phyloP scores from a whole-genome alignment of 2,888 invertebrate genomes.

The Drosophila hamatofila region DNA sequence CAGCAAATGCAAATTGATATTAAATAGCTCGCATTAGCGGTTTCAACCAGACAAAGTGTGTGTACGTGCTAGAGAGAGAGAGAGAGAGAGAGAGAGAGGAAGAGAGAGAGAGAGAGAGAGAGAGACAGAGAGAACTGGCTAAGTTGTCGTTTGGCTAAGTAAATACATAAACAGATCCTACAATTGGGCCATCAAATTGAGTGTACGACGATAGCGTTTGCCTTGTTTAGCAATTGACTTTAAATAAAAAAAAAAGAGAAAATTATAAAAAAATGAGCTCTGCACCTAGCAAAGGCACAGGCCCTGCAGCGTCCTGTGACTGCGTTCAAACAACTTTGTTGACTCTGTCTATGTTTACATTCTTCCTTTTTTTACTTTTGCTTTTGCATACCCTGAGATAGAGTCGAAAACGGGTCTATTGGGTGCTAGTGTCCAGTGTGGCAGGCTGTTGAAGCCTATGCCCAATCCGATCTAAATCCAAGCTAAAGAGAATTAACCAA shows the following conservation, averaged over 20 bases:
- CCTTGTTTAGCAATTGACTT: constrained; percentile 57
- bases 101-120: neutral
- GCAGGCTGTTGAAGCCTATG: neutral
- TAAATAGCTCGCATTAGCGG: constrained; percentile 73
- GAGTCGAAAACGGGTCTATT: neutral
- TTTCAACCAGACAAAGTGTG: constrained; percentile 23
- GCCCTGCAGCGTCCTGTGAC: constrained; percentile 9
- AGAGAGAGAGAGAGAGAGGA: neutral
- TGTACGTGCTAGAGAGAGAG: neutral
- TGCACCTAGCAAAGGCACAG: neutral
- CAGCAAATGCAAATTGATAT: constrained; percentile 74
- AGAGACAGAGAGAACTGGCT: neutral
- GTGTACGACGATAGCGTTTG: constrained; percentile 32
- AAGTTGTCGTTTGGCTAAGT: constrained; percentile 3
- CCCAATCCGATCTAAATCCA: neutral
- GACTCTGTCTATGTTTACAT: constrained; percentile 74
- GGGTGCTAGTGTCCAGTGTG: neutral
- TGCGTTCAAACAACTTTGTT: constrained; percentile 58
- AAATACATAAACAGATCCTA: constrained; percentile 26
- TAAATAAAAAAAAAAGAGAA: neutral
- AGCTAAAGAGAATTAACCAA: too few species aligned
- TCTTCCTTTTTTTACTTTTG: constrained; percentile 18
- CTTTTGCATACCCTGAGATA: neutral
- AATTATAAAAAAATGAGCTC: neutral
- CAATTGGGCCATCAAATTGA: constrained; percentile 51